Conservation (phyloP, 2,113 vertebrate species). For the Thinocorus orbignyianus region DNA sequence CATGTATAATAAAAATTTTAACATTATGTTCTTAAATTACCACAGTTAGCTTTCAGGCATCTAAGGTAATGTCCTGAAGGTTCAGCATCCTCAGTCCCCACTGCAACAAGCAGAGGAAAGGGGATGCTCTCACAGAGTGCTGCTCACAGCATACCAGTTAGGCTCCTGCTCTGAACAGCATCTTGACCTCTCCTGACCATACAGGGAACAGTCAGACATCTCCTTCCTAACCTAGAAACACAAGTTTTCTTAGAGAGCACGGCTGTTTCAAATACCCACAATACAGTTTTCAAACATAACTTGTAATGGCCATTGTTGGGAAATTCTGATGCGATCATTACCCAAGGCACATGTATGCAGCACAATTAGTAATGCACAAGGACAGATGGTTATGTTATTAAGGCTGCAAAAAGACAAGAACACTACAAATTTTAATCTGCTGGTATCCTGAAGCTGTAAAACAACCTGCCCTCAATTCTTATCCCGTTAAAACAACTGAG, state of each 20-base stretch:
- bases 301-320: background rate
- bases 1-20: background rate
- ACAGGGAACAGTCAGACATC: background rate
- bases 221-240: background rate
- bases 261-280: background rate
- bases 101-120: fast-evolving
- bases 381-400: background rate
- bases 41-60: background rate
- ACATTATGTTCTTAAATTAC: background rate
- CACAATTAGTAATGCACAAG: background rate
- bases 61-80: background rate
- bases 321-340: background rate
- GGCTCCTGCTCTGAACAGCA: background rate
- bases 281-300: background rate
- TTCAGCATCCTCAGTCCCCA: background rate
- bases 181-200: background rate
- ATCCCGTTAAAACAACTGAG: background rate
- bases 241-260: background rate
- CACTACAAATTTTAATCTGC: background rate
- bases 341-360: background rate
- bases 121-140: fast-evolving
- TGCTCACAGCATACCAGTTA: background rate
- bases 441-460: background rate
- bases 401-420: background rate
- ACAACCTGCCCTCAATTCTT: background rate